Percentiles rank a stretch among this genome's conserved stretches.
Conservation (phyloP, 2,113 vertebrate genomes). For the crab-eating macaque (Macaca fascicularis) region DNA sequence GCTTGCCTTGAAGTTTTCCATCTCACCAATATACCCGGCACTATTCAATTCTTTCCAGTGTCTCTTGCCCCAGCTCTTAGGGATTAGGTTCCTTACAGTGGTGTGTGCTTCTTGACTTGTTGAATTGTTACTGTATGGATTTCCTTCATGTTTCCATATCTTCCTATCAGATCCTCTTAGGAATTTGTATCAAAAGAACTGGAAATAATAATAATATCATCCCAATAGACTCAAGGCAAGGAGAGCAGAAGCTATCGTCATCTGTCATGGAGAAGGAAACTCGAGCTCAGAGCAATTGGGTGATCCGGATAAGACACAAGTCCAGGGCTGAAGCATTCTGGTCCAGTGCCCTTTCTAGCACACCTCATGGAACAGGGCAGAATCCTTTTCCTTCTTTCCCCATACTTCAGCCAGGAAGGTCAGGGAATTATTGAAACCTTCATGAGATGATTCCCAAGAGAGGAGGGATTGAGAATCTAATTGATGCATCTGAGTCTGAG, state of each 20-base stretch:
- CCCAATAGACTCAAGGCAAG: not conserved
- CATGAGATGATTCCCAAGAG: not conserved
- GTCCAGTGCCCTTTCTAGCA: not conserved
- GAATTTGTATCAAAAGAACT: not conserved
- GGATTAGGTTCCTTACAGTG: not conserved
- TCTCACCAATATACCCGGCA: fast-evolving
- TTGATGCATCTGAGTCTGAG: not conserved
- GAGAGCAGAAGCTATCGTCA: not conserved
- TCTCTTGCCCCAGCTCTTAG: not conserved
- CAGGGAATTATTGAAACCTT: not conserved
- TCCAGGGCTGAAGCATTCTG: too few species aligned
- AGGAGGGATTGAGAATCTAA: not conserved
- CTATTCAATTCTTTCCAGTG: not conserved
- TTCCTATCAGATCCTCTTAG: not conserved
- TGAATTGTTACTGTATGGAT: not conserved
- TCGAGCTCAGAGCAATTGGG: not conserved
- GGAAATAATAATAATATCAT: not conserved
- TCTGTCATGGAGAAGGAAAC: not conserved
- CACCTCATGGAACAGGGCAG: not conserved
- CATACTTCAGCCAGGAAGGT: not conserved
- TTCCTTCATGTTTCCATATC: not conserved
- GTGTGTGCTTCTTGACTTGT: not conserved
- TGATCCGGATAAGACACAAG: not conserved
- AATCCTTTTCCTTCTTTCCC: not conserved
- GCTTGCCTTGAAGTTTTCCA: not conserved